Conservation (phyloP, 2,113 vertebrate genomes). For the Monopterus albus region DNA sequence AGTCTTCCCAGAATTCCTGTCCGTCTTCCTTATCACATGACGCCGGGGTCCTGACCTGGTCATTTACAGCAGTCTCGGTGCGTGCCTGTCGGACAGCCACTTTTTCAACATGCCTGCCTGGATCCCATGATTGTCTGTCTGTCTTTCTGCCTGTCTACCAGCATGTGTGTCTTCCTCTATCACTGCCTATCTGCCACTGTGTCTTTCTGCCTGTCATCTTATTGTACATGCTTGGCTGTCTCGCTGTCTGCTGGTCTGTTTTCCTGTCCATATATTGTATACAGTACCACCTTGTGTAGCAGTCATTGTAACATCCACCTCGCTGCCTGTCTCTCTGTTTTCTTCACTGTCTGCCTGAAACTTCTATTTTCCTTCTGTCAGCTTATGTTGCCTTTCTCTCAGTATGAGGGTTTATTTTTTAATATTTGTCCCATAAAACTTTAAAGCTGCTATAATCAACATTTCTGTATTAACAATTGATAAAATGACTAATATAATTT, state of each 20-base stretch:
- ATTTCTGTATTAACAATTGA: too few relatives aligned
- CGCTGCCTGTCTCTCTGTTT: constrained; percentile 18
- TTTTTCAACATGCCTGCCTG: constrained; percentile 22
- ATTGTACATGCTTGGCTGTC: constrained; percentile 40
- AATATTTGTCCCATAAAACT: too few relatives aligned
- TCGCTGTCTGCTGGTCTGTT: constrained; percentile 40
- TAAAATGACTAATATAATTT: background rate
- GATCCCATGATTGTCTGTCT: constrained; percentile 27
- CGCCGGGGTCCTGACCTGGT: constrained; percentile 20
- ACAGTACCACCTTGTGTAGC: constrained; percentile 46
- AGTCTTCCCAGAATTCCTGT: constrained; percentile 17
- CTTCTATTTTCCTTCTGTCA: constrained; percentile 32
- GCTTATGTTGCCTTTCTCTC: constrained; percentile 15
- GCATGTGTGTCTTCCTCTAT: constrained; percentile 33
- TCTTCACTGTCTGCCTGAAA: background rate
- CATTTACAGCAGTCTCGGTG: constrained; percentile 16
- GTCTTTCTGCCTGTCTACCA: constrained; percentile 31
- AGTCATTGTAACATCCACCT: constrained; percentile 38
- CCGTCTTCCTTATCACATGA: constrained; percentile 8
- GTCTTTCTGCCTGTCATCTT: constrained; percentile 51
- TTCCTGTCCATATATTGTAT: constrained; percentile 25
- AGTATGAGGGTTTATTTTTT: constrained; percentile 13
- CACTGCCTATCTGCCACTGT: constrained; percentile 28
- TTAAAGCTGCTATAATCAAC: background rate
- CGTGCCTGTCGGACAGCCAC: constrained; percentile 27